Evolutionary conservation across 2,888 invertebrate genomes (phyloP), one percentile per base, ranked within the genome.

Genomic region (Pycnomerus fuliginosus): DNA sequence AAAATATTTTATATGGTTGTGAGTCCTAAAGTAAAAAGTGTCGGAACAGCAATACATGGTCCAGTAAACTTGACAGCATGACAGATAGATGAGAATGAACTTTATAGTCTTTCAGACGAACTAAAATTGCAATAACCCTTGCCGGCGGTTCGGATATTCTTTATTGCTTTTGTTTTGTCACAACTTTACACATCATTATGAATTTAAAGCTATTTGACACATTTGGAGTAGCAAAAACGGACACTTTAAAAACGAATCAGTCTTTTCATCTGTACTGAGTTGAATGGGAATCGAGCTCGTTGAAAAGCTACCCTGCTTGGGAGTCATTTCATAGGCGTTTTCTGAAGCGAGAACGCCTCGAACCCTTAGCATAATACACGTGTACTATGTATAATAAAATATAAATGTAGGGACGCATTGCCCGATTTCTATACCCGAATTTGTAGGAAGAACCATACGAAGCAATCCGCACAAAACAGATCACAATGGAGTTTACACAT

Each of bases 401-500:
- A 47, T 43, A 43, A 34, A 38, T 42, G 34, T 31, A 22, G 31
- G 35, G 23, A 10, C 22, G 15, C n/a, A 23, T n/a, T 24, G 39
- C 22, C 44, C 34, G 34, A 30, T 32, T 35, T 46, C 33, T 45
- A 39, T 44, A 45, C 36, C 40, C 41, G 40, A 39, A 45, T 46
- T 46, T 46, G 30, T 47, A 46, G 46, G 46, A 46, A 46, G 46
- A 46, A 46, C 47, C 42, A 38, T 34, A 38, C 24, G 17, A 31
- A 33, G 16, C 31, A 35, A 42, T 42, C 42, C 42, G 36, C 42
- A 16, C 35, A 20, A 14, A 34, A 41, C 41, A 41, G 41, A 44
- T 41, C 48, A 44, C 35, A 35, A 16, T 49, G 45, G 37, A 43
- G 35, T 71, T 75, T 77, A 79, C 68, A 79, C 79, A 58, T 75